Percentiles rank a stretch among this genome's conserved stretches.
Conservation (phyloP, 2,113 vertebrate species). For the Cavia aperea region DNA sequence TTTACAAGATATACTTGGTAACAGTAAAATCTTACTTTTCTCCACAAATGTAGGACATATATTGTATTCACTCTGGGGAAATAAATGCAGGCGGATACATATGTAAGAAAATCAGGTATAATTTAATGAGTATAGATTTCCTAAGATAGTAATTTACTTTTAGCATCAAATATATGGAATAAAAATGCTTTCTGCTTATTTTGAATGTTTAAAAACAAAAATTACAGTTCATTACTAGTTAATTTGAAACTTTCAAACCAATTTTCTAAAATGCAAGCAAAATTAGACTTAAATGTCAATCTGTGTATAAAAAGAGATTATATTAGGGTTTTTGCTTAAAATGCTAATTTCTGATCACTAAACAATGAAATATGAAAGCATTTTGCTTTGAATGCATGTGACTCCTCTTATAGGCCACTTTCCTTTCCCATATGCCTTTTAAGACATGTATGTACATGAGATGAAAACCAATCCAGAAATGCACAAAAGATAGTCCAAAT, state of each 20-base stretch:
- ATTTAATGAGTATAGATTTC: not conserved
- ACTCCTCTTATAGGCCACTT: not conserved
- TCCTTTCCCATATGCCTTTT: not conserved
- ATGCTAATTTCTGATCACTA: not conserved
- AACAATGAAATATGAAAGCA: not conserved
- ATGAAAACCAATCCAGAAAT: not conserved
- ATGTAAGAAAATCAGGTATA: conserved; percentile 5
- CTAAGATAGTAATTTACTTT: not conserved
- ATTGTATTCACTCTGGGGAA: not conserved
- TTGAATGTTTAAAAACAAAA: conserved; percentile 10
- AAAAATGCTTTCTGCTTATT: not conserved
- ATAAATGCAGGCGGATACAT: not conserved
- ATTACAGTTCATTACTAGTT: not conserved
- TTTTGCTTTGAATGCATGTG: not conserved
- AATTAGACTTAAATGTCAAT: not conserved
- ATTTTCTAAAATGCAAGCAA: not conserved
- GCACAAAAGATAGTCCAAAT: not conserved
- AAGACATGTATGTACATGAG: not conserved
- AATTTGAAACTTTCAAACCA: not conserved
- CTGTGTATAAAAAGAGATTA: not conserved
- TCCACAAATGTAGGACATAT: not conserved
- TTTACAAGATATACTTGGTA: not conserved
- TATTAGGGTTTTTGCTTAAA: not conserved
- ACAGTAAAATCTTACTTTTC: not conserved
- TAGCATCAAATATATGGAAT: not conserved